Evolutionary conservation across 2,888 invertebrate species (phyloP), one percentile per base, ranked within the genome.

Genomic region (Ophioninae sp.): DNA sequence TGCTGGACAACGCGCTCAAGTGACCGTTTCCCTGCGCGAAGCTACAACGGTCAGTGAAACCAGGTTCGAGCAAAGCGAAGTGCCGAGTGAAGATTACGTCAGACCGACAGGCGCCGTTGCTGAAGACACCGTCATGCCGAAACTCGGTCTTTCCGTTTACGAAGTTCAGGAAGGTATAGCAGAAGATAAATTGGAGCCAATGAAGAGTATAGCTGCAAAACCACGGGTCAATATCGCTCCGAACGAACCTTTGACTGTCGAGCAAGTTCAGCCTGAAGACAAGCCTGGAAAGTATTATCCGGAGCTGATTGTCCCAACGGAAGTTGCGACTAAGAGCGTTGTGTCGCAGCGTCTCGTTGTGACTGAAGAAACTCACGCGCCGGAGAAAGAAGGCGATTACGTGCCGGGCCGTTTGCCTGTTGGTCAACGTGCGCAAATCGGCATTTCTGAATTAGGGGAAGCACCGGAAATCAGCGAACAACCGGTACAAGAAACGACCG

Each of bases 241-340:
- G 65, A 93, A 94, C 56, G 96, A 96, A 92, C 94, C 96, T 13
- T 73, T 96, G 79, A 93, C 95, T 88, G 93, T 97, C 6, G 95
- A 95, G 78, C 96, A 97, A 94, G 94, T 95, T 39, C 94, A 95
- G 87, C 93, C 95, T 2, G 95, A 96, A 93, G 95, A 95, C 81
- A 96, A 96, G 90, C 96, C 96, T 9, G 96, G 95, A 17, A 96
- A 96, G 93, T 96, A 96, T 90, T 95, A 96, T 90, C 96, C 97
- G 3, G 96, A 97, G 92, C 92, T 96, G 72, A 96, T 97, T 89
- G 96, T 97, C 1, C 96, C 97, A 0, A 97, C 97, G 2, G 97
- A 97, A 94, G 94, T 95, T 10, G 97, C 97, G 5, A 95, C 94
- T 37, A 94, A 95, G 91, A 94, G 95, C 80, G 92, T 97, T 0